A percentile compares a stretch with the other conserved stretches of the same genome.
Conservation (phyloP, 2,113 vertebrate species). For the human region DNA sequence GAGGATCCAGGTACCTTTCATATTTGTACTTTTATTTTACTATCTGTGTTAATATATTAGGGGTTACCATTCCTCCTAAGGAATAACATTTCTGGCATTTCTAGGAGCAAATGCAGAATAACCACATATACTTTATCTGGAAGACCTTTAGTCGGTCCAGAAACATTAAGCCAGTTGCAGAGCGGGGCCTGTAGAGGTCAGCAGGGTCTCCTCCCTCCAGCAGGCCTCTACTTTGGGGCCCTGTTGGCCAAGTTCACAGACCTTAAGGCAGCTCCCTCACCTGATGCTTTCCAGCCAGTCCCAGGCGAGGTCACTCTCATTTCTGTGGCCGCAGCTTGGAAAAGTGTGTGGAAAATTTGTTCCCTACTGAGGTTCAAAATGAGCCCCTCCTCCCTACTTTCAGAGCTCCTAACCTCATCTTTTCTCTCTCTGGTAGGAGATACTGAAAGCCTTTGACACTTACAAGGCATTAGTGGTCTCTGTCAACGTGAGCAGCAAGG, state of each 20-base stretch:
- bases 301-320: not conserved
- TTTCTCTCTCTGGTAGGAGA: slow-evolving; percentile 83
- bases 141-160: not conserved
- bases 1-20: not conserved
- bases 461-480: slow-evolving; percentile 92
- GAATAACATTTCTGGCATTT: not conserved
- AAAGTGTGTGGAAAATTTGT: not conserved
- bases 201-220: not conserved
- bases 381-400: not conserved
- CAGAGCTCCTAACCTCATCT: not conserved
- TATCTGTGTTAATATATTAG: not conserved
- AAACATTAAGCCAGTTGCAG: not conserved
- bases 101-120: too few species aligned
- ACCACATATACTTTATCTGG: not conserved
- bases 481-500: slow-evolving; percentile 86
- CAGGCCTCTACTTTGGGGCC: not conserved
- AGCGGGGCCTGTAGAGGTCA: not conserved
- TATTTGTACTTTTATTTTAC: not conserved
- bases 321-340: not conserved
- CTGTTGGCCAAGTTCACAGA: not conserved
- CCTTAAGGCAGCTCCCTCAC: slow-evolving; percentile 57
- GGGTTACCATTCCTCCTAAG: not conserved
- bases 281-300: slow-evolving; percentile 62
- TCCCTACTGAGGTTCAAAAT: not conserved
- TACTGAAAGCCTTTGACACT: slow-evolving; percentile 88